Percentiles rank a stretch among this genome's conserved stretches.
Evolutionary conservation across 1,140 invertebrate species (phyloP).

Genomic region (Elymnias hypermnestra): DNA sequence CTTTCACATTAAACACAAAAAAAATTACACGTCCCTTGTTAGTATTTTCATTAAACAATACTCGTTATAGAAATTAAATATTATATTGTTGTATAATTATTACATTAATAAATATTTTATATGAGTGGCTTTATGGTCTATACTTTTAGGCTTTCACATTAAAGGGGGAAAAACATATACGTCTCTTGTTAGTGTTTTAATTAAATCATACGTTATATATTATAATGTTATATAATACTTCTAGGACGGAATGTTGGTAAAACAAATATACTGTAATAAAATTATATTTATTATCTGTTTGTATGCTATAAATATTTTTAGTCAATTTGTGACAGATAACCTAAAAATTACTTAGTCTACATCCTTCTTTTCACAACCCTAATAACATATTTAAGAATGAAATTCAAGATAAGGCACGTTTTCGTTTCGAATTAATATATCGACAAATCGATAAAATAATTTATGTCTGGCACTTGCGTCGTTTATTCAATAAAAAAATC

Average conservation of each 20-base stretch:
- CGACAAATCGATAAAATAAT: constrained; percentile 18
- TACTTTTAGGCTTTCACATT: too few relatives aligned
- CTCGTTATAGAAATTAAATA: too few relatives aligned
- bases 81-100: too few relatives aligned
- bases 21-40: too few relatives aligned
- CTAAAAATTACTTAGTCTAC: constrained; percentile 21
- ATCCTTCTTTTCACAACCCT: constrained; percentile 35
- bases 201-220: constrained; percentile 13
- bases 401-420: constrained; percentile 32
- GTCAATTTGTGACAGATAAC: constrained; percentile 32
- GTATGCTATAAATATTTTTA: too few relatives aligned
- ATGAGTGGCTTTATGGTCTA: too few relatives aligned
- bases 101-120: too few relatives aligned
- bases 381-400: constrained; percentile 14
- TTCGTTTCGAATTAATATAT: constrained; percentile 23
- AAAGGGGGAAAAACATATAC: too few relatives aligned
- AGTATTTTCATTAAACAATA: too few relatives aligned
- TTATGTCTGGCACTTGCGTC: constrained; percentile 26
- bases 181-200: too few relatives aligned
- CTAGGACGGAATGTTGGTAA: constrained; percentile 41
- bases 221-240: constrained; percentile 39
- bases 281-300: too few relatives aligned
- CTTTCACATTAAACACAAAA: too few relatives aligned
- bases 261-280: constrained; percentile 11
- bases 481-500: constrained; percentile 18